Percentiles rank a stretch among this genome's conserved stretches.
phyloP scores from a whole-genome alignment of 2,113 vertebrate species.

The Podarcis muralis region DNA sequence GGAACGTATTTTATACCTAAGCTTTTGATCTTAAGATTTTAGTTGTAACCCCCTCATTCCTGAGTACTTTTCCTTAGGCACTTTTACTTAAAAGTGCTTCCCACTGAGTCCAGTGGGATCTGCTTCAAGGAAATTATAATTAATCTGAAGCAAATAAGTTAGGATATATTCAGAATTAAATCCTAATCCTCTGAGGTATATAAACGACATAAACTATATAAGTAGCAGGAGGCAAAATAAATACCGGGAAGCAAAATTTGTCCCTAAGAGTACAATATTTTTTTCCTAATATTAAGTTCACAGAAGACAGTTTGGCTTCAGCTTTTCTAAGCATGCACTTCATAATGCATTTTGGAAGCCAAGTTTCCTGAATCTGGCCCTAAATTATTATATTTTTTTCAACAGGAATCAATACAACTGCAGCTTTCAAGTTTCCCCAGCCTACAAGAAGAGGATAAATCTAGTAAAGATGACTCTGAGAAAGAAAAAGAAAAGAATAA shows the following conservation, averaged over 20 bases:
- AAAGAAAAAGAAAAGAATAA: slow-evolving; percentile 85
- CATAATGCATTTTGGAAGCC: slow-evolving; percentile 57
- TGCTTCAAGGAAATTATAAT: not conserved
- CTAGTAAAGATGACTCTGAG: slow-evolving; percentile 84
- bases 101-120: not conserved
- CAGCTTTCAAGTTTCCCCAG: slow-evolving; percentile 81
- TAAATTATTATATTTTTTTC: slow-evolving; percentile 71
- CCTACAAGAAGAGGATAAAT: slow-evolving; percentile 83
- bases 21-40: not conserved
- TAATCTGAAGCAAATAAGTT: not conserved
- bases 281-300: slow-evolving; percentile 39
- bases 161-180: not conserved
- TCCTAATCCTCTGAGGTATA: slow-evolving; percentile 48
- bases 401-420: slow-evolving; percentile 83
- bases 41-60: not conserved
- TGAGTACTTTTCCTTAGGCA: not conserved
- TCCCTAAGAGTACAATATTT: slow-evolving; percentile 15
- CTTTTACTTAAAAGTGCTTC: not conserved
- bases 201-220: no score
- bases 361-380: slow-evolving; percentile 53
- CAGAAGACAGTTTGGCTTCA: slow-evolving; percentile 72
- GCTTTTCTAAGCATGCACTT: slow-evolving; percentile 45
- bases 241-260: slow-evolving; percentile 20
- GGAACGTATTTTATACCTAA: not conserved
- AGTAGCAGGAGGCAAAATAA: not conserved